Base-by-base conservation (phyloP, 2,888 invertebrate genomes). In the Chrysina gloriosa region DNA sequence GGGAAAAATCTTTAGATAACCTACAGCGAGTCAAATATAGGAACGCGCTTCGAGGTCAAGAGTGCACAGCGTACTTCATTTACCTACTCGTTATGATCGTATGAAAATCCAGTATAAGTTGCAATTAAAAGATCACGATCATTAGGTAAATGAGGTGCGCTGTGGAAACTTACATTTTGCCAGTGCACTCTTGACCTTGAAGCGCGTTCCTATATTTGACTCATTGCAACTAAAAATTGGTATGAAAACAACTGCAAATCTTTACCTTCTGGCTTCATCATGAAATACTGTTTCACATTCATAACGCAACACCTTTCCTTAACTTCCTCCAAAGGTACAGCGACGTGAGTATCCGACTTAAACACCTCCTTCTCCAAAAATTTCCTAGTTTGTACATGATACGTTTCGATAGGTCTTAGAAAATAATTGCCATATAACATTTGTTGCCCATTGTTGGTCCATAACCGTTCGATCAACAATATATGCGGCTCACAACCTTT, bases 361-460 rank as follows among this genome's bases (percentile, higher is more conserved):
- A 99, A 98, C 50, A 99, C 94, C 81, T 98, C 98, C 45, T 70
- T 68, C 76, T 97, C 95, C 0, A 98, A 86, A 84, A 99, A 99
- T 84, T 96, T 97, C 75, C 98, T 89, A 0, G 96, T 96, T 7
- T 96, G 93, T 4, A 97, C 89, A 84, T 99, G 98, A 85, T 92
- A 98, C 0, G 99, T 99, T 84, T 99, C 98, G 77, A 93, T 92
- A 0, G 98, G 98, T 64, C 97, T 89, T 72, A 88, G 92, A 81
- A 95, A 98, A 77, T 95, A 92, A 78, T 93, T 94, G n/a, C 96
- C 97, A 77, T 95, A 93, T 75, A 97, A 87, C 91, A 95, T 94
- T 76, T 94, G 92, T 71, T 93, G 90, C 48, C 91, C 92, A 14
- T 87, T 86, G 77, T 93, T 95, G 9, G 92, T 94, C 92, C 93